phyloP scores from a whole-genome alignment of 2,113 vertebrate species.

The Antigone vipio region DNA sequence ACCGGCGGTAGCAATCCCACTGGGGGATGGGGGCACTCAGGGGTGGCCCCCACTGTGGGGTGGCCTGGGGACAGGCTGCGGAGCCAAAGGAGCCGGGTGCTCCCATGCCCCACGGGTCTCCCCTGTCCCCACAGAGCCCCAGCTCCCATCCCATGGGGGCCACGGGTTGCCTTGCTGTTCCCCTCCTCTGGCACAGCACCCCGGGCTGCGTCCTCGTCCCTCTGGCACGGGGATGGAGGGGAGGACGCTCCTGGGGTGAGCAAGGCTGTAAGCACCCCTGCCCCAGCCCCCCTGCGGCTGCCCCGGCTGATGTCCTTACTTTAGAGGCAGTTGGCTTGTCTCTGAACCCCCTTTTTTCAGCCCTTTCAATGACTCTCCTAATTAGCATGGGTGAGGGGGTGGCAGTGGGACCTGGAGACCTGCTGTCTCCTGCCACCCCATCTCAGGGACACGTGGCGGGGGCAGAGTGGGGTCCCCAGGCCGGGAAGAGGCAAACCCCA shows the following conservation, averaged over 20 bases:
- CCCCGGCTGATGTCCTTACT: accelerated
- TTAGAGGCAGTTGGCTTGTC: background rate
- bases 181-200: background rate
- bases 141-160: background rate
- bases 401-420: background rate
- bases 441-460: background rate
- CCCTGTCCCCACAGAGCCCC: accelerated
- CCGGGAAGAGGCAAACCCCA: background rate
- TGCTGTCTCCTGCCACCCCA: background rate
- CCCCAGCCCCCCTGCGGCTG: background rate
- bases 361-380: background rate
- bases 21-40: background rate
- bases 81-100: background rate
- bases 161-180: background rate
- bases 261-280: background rate
- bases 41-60: background rate
- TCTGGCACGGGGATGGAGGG: background rate
- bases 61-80: background rate
- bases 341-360: background rate
- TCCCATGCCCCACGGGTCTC: background rate
- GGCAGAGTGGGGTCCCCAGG: too few relatives aligned
- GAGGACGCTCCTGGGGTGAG: background rate
- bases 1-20: background rate
- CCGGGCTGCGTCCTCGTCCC: accelerated
- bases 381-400: background rate